Percentiles rank a stretch among this genome's conserved stretches.
Evolutionary conservation across 2,797 vertebrate genomes (phyloP).

Genomic region (Mormyrops attenuatus): DNA sequence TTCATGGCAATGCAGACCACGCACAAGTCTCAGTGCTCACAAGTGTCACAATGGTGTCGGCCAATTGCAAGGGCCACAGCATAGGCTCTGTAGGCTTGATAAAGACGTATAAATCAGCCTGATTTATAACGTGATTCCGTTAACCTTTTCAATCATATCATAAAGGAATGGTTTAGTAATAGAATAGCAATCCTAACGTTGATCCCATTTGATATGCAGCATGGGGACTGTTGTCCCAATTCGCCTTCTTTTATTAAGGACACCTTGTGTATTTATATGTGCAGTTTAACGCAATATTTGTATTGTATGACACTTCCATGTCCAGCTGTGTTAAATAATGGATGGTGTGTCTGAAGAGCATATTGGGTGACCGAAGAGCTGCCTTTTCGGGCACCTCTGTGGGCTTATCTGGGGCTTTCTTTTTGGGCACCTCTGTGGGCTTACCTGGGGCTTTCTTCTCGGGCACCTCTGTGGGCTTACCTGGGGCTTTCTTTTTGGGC

Average conservation of each 20-base stretch:
- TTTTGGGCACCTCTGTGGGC: constrained; percentile 88
- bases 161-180: background rate
- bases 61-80: background rate
- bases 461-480: constrained; percentile 95
- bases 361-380: background rate
- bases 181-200: background rate
- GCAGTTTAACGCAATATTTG: background rate
- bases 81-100: background rate
- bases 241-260: background rate
- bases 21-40: background rate
- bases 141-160: too few relatives aligned
- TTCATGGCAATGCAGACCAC: background rate
- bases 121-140: too few relatives aligned
- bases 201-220: too few relatives aligned
- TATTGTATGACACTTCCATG: background rate
- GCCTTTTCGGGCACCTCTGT: constrained; percentile 76
- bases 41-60: background rate
- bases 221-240: background rate
- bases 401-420: constrained; percentile 67
- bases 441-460: constrained; percentile 49
- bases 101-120: background rate
- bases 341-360: background rate
- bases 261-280: too few relatives aligned
- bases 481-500: constrained; percentile 58
- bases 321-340: background rate